A percentile compares a stretch with the other conserved stretches of the same genome.
Conservation (phyloP, 2,797 vertebrate genomes). For the Synanceia verrucosa region DNA sequence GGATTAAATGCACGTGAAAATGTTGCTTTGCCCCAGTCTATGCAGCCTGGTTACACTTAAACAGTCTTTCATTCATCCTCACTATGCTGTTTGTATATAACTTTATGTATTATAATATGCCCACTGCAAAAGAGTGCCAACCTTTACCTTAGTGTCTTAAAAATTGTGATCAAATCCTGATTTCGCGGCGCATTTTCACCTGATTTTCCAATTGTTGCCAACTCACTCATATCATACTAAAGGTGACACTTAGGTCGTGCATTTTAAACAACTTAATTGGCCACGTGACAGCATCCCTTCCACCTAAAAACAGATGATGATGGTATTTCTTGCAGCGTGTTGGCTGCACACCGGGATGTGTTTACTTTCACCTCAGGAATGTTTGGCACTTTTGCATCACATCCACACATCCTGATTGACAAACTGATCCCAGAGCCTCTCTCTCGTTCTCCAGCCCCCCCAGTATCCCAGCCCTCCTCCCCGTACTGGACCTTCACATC, state of each 20-base stretch:
- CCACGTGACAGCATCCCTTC: constrained; percentile 38
- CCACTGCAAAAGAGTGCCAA: not conserved
- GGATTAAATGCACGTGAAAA: constrained; percentile 27
- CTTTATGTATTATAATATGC: not conserved
- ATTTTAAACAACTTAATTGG: constrained; percentile 36
- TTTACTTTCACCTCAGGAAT: constrained; percentile 75
- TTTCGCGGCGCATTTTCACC: not conserved
- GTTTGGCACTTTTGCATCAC: constrained; percentile 74
- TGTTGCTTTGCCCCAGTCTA: constrained; percentile 26
- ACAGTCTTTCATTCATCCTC: not conserved
- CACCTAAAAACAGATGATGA: not conserved
- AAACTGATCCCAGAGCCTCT: constrained; percentile 15
- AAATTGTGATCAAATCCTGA: not conserved
- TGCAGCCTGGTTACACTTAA: constrained; percentile 7
- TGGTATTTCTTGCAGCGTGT: not conserved
- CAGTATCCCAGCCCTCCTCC: constrained; percentile 4
- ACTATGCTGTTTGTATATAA: not conserved
- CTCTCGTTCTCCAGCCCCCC: not conserved
- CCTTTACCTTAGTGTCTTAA: not conserved
- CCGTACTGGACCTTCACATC: constrained; percentile 26
- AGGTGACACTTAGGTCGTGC: not conserved
- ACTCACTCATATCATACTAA: too few species aligned
- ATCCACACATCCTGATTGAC: constrained; percentile 46
- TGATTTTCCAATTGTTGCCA: too few species aligned
- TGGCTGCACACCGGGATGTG: constrained; percentile 14